phyloP scores from a whole-genome alignment of 2,113 vertebrate species.

The Amphilophus citrinellus region DNA sequence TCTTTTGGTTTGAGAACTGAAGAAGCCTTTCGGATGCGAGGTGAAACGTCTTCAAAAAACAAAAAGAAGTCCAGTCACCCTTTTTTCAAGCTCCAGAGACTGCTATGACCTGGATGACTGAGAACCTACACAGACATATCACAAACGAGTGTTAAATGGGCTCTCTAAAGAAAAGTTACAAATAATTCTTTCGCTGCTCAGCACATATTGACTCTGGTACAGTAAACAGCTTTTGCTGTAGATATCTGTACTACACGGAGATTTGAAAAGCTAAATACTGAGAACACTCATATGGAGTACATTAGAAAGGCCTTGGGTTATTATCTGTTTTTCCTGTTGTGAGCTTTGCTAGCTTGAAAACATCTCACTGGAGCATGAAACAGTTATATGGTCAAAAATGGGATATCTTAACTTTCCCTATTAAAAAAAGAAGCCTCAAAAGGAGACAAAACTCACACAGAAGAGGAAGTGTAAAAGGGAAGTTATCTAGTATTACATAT shows the following conservation, averaged over 20 bases:
- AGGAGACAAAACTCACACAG: background rate
- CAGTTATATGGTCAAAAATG: background rate
- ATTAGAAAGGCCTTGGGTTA: background rate
- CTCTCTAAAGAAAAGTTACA: constrained; percentile 7
- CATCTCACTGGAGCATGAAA: background rate
- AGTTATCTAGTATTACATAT: background rate
- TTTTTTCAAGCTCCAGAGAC: too few relatives aligned
- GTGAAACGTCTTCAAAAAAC: too few relatives aligned
- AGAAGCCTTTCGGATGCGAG: too few relatives aligned
- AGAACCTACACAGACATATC: too few relatives aligned
- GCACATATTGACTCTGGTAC: constrained; percentile 21
- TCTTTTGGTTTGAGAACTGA: too few relatives aligned
- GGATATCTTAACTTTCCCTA: background rate
- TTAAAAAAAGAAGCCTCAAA: background rate
- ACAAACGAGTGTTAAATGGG: constrained; percentile 11
- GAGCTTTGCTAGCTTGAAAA: background rate
- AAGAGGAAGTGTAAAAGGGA: background rate
- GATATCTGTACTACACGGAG: background rate
- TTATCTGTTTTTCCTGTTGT: constrained; percentile 18
- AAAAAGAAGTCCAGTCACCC: too few relatives aligned
- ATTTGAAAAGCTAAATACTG: background rate
- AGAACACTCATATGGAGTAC: background rate
- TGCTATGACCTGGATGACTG: too few relatives aligned
- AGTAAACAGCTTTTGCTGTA: background rate
- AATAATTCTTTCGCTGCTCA: background rate